Base-by-base conservation (phyloP, 92 coral and sea anemone genomes). In the Bergia sp. region DNA sequence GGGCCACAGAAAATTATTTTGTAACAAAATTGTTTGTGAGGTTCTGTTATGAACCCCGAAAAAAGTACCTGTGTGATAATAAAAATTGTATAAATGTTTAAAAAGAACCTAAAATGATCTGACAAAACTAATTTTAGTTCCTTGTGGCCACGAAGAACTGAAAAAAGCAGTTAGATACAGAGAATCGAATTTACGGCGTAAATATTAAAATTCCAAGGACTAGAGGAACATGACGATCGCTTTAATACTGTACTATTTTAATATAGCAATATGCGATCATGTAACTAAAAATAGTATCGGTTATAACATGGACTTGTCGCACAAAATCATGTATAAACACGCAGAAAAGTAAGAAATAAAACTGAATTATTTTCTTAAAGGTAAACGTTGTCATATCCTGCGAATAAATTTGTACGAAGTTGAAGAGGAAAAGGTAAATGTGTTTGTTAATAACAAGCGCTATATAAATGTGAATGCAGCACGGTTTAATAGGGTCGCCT, bases 71-170 rank as follows among this genome's bases (percentile, higher is more conserved):
- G 69, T 80, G 10, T 16, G 39, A 36, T 15, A 10, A 80, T 55
- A 84, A 36, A 44, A 47, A 72, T 83, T 72, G 44, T 72, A 84
- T 84, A 69, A 84, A 84, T 84, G 87, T 84, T 84, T 84, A 79
- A 84, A 76, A 84, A 84, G 87, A 6, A 71, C 64, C 50, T 67
- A 71, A 2, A 82, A 84, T 67, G 65, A 84, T 66, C 78, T 84
- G 58, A 53, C 58, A 67, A 84, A 67, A 45, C 53, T 44, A 29
- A 18, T 23, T 69, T 66, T 80, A 23, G n/a, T 61, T 53, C 58
- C 16, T 53, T 53, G 58, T 53, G n/a, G 69, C 69, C 29, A 61
- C 29, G 23, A 61, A 61, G 69, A 16, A 16, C 5, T 61, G 41
- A 76, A 39, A 41, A 69, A 84, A 12, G 7, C 64, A 44, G 39